phyloP scores from a whole-genome alignment of 2,113 vertebrate species.

The Aramus guarauna region DNA sequence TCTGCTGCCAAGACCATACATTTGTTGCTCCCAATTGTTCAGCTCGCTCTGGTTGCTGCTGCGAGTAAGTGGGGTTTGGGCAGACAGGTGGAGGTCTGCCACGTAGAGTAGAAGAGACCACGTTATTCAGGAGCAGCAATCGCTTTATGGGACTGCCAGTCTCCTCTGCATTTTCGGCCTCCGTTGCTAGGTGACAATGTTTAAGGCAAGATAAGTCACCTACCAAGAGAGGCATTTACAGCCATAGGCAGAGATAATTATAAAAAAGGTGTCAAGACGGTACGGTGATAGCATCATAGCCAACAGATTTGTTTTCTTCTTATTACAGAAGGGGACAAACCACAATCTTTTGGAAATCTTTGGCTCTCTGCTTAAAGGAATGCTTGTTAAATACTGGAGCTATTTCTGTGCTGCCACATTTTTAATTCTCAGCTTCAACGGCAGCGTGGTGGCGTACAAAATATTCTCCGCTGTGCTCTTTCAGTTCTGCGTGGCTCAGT shows the following conservation, averaged over 20 bases:
- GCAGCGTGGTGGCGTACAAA: conserved; percentile 74
- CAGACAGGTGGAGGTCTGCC: neutral
- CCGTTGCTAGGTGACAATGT: neutral
- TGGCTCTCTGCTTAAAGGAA: conserved; percentile 67
- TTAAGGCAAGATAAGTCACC: neutral
- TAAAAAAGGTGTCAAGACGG: neutral
- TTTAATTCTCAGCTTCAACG: conserved; percentile 76
- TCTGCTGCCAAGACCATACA: neutral
- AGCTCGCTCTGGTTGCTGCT: neutral
- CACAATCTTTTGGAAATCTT: conserved; percentile 59
- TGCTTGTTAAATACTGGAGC: conserved; percentile 77
- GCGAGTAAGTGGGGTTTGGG: neutral
- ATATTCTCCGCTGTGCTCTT: conserved; percentile 76
- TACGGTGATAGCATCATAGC: neutral
- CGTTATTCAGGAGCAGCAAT: neutral
- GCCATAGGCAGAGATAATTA: neutral
- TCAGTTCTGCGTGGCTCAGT: conserved; percentile 70
- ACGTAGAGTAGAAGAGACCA: neutral
- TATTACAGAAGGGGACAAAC: conserved; percentile 58
- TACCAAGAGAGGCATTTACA: neutral
- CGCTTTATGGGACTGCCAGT: neutral
- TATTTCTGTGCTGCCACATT: conserved; percentile 78
- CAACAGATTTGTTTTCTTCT: neutral
- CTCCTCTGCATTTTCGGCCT: neutral
- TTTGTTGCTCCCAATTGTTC: neutral